These are phyloP conservation scores for Nebria ingens DNA, from an alignment of 1,140 invertebrate species.

Conservation along the genomic window DNA sequence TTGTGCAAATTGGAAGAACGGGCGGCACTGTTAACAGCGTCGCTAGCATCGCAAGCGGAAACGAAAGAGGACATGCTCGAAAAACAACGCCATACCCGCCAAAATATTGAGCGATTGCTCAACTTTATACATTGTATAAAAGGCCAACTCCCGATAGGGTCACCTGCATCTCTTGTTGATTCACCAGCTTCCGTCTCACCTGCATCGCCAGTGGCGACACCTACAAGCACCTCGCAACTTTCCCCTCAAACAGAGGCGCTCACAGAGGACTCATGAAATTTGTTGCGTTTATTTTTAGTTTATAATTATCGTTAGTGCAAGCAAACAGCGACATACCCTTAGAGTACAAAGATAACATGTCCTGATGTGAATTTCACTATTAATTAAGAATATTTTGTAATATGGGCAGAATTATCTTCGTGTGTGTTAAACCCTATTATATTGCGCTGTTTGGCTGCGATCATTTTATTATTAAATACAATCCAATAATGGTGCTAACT, in stretches of 20 bases:
- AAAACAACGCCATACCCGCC: slow-evolving; percentile 23
- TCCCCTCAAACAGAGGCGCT: not conserved
- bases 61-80: slow-evolving; percentile 24
- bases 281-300: too few species aligned
- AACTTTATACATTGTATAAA: slow-evolving; percentile 28
- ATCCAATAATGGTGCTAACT: too few species aligned
- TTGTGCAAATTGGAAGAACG: slow-evolving; percentile 29
- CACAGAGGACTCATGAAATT: not conserved
- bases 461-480: too few species aligned
- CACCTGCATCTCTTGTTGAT: not conserved
- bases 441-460: too few species aligned
- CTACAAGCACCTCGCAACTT: not conserved
- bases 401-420: too few species aligned
- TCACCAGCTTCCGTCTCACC: not conserved
- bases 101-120: slow-evolving; percentile 29
- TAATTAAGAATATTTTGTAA: too few species aligned
- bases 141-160: not conserved
- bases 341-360: too few species aligned
- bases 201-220: not conserved
- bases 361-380: too few species aligned
- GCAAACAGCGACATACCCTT: too few species aligned
- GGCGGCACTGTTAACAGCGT: slow-evolving; percentile 30
- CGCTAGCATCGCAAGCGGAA: slow-evolving; percentile 27
- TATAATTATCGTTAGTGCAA: too few species aligned
- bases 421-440: too few species aligned